Evolutionary conservation across 2,888 invertebrate genomes (phyloP).

Genomic region (Molorchus minor): DNA sequence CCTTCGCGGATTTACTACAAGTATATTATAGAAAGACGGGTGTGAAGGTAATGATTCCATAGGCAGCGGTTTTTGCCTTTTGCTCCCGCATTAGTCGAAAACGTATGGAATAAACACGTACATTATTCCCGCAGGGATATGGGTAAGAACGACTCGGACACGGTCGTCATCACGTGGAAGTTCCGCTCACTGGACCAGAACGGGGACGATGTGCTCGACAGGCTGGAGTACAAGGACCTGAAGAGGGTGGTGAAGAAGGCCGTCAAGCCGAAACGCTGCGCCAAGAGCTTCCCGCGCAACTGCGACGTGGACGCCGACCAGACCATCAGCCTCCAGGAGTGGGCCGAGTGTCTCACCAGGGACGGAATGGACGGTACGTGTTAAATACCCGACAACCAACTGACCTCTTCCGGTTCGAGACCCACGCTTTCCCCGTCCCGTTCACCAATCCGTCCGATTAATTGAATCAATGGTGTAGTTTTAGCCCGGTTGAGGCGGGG

Average conservation of each 20-base stretch:
- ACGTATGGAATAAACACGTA: no score
- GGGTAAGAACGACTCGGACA: slow-evolving; percentile 59
- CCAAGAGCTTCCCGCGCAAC: slow-evolving; percentile 85
- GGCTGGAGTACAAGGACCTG: slow-evolving; percentile 83
- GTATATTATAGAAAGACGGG: neutral
- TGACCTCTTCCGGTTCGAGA: slow-evolving; percentile 16
- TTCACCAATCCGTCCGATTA: slow-evolving; percentile 14
- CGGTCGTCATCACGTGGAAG: slow-evolving; percentile 85
- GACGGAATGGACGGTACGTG: slow-evolving; percentile 79
- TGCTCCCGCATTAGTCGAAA: no score
- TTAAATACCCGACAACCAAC: slow-evolving; percentile 9
- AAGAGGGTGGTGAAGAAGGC: slow-evolving; percentile 85
- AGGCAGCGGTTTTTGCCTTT: neutral
- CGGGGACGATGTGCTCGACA: slow-evolving; percentile 78
- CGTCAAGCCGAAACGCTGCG: slow-evolving; percentile 89
- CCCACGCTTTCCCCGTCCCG: slow-evolving; percentile 22
- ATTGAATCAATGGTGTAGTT: no score
- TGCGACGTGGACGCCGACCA: slow-evolving; percentile 88
- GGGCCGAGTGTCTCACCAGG: slow-evolving; percentile 84
- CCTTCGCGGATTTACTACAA: neutral
- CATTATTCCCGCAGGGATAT: slow-evolving; percentile 55
- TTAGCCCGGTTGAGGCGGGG: no score
- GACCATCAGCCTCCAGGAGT: slow-evolving; percentile 81
- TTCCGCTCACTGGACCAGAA: slow-evolving; percentile 85
- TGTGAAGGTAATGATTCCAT: no score